These are phyloP conservation scores for Odontamblyopus lacepedii DNA, from an alignment of 2,797 vertebrate species.

Conservation along the genomic window DNA sequence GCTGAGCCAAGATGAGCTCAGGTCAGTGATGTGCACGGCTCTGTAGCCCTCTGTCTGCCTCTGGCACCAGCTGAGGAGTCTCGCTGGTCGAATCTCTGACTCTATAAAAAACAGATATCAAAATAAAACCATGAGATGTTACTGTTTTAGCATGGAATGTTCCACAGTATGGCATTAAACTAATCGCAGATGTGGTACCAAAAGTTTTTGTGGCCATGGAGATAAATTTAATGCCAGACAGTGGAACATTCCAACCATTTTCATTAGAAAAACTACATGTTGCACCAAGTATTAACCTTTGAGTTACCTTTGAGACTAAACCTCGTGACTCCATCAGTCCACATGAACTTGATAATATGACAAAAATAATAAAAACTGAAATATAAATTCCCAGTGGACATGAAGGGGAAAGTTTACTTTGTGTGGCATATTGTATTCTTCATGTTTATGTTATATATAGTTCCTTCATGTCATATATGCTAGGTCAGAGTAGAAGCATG, in stretches of 20 bases:
- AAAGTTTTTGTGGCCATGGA: no score
- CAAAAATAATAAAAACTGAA: neutral
- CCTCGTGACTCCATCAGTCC: neutral
- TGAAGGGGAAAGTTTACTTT: conserved; percentile 7
- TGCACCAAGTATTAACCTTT: no score
- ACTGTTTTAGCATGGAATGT: no score
- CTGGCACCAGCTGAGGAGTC: conserved; percentile 95
- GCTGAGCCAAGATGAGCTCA: conserved; percentile 89
- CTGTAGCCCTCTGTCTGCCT: conserved; percentile 91
- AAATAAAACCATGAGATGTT: neutral
- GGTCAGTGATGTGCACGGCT: conserved; percentile 84
- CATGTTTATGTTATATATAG: neutral
- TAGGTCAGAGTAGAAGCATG: neutral
- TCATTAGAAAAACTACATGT: no score
- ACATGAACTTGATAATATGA: neutral
- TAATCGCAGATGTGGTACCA: no score
- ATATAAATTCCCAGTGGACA: conserved; percentile 9
- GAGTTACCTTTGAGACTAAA: conserved; percentile 5
- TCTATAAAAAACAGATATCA: conserved; percentile 70
- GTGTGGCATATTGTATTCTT: neutral
- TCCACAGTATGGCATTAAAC: no score
- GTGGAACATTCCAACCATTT: no score
- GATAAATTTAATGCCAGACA: no score
- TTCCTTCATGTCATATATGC: neutral
- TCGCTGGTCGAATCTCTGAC: conserved; percentile 88